Evolutionary conservation across 1,140 invertebrate genomes (phyloP).

Genomic region (Drosophila kepulauana): DNA sequence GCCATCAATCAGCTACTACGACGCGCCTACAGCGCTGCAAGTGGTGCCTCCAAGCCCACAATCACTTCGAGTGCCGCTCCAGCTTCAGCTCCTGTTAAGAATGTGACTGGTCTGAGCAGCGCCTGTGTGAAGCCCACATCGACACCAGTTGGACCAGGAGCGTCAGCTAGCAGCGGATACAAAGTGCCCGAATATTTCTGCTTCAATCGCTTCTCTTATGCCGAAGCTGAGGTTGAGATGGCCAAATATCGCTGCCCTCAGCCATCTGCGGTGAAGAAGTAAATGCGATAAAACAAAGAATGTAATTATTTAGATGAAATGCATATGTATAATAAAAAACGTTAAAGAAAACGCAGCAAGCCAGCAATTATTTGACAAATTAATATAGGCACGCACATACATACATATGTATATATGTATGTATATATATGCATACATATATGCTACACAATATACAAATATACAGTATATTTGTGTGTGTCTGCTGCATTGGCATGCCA

Average conservation of each 20-base stretch:
- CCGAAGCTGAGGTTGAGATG: conserved; percentile 95
- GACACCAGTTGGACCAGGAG: conserved; percentile 89
- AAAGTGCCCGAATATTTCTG: conserved; percentile 95
- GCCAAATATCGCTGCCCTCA: conserved; percentile 90
- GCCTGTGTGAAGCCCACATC: conserved; percentile 87
- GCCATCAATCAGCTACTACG: conserved; percentile 39
- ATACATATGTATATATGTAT: neutral
- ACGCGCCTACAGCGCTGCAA: conserved; percentile 65
- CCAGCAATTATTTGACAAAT: neutral
- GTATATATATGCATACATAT: neutral
- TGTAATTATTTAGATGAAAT: conserved; percentile 29
- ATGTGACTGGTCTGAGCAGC: conserved; percentile 88
- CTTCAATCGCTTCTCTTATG: conserved; percentile 92
- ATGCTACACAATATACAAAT: too few species aligned
- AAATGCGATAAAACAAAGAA: conserved; percentile 47
- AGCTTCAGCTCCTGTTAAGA: conserved; percentile 21
- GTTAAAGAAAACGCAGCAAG: conserved; percentile 3
- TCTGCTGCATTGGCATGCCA: conserved; percentile 33
- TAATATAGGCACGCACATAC: neutral
- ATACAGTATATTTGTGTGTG: neutral
- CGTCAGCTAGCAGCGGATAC: conserved; percentile 90
- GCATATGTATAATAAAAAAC: conserved; percentile 42
- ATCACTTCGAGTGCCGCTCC: conserved; percentile 32
- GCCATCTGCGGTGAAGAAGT: conserved; percentile 85
- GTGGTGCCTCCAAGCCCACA: conserved; percentile 30